Evolutionary conservation across 2,888 invertebrate species (phyloP).

Genomic region (Cataglyphis livida): DNA sequence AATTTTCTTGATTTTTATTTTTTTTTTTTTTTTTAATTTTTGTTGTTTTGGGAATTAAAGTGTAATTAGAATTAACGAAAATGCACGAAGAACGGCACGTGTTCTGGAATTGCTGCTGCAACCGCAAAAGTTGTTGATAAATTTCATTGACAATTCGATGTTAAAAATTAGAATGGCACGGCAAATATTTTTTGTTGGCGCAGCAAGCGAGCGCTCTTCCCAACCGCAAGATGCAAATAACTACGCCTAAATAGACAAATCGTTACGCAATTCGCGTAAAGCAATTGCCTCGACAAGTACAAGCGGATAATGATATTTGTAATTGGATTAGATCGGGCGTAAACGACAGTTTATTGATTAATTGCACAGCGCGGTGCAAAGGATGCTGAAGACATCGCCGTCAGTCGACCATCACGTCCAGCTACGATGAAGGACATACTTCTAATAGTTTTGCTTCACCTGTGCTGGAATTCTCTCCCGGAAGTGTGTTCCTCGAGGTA

Average conservation of each 20-base stretch:
- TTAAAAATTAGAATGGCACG: neutral
- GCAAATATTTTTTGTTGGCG: neutral
- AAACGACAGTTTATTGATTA: slow-evolving; percentile 79
- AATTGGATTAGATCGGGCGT: slow-evolving; percentile 79
- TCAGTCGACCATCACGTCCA: slow-evolving; percentile 65
- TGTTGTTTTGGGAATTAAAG: neutral
- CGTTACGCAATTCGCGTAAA: slow-evolving; percentile 61
- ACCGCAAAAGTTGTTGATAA: neutral
- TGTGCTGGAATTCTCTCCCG: slow-evolving; percentile 65
- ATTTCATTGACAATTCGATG: slow-evolving; percentile 1
- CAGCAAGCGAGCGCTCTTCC: neutral
- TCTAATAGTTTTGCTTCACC: slow-evolving; percentile 70
- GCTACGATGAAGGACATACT: slow-evolving; percentile 78
- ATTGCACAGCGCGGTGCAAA: slow-evolving; percentile 68
- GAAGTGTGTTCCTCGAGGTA: slow-evolving; percentile 76
- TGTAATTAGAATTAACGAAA: neutral
- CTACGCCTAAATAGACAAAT: slow-evolving; percentile 5
- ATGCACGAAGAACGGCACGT: neutral
- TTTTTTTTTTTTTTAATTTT: neutral
- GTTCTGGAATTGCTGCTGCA: neutral
- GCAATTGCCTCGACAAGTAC: slow-evolving; percentile 43
- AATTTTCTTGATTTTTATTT: neutral
- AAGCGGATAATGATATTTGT: slow-evolving; percentile 70
- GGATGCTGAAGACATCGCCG: slow-evolving; percentile 57
- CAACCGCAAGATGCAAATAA: neutral